Percentiles rank a stretch among this genome's conserved stretches.
Evolutionary conservation across 2,113 vertebrate genomes (phyloP).

Genomic region (Nipponia nippon): DNA sequence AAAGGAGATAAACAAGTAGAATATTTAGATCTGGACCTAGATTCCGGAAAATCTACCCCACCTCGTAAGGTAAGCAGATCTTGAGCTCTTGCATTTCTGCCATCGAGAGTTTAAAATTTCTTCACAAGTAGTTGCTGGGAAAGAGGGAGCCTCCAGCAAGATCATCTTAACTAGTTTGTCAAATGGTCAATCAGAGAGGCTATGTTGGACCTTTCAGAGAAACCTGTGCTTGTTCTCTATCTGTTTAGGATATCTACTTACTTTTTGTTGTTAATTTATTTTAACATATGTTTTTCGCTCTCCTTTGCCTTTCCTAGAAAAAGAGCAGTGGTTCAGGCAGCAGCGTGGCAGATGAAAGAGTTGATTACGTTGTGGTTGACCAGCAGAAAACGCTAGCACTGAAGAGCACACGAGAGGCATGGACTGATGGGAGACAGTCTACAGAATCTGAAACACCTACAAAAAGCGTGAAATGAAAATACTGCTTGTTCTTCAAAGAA

Average conservation of each 20-base stretch:
- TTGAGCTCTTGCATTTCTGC: neutral
- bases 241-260: neutral
- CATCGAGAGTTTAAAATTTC: neutral
- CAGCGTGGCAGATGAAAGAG: constrained; percentile 91
- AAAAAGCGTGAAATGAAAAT: constrained; percentile 88
- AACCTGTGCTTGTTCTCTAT: neutral
- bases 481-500: neutral
- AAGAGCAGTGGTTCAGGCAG: constrained; percentile 90
- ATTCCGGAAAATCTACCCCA: constrained; percentile 92
- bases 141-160: neutral
- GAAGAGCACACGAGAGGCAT: constrained; percentile 93
- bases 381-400: constrained; percentile 94
- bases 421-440: constrained; percentile 94
- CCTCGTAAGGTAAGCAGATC: constrained; percentile 86
- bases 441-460: constrained; percentile 88
- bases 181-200: accelerated
- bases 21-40: constrained; percentile 94
- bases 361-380: constrained; percentile 97
- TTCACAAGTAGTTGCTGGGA: neutral
- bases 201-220: neutral
- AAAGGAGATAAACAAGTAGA: constrained; percentile 98
- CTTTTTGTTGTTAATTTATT: neutral
- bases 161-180: neutral
- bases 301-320: constrained; percentile 70
- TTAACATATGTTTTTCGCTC: neutral